Evolutionary conservation across 2,888 invertebrate species (phyloP).

Genomic region (Xestia rhomboidea): DNA sequence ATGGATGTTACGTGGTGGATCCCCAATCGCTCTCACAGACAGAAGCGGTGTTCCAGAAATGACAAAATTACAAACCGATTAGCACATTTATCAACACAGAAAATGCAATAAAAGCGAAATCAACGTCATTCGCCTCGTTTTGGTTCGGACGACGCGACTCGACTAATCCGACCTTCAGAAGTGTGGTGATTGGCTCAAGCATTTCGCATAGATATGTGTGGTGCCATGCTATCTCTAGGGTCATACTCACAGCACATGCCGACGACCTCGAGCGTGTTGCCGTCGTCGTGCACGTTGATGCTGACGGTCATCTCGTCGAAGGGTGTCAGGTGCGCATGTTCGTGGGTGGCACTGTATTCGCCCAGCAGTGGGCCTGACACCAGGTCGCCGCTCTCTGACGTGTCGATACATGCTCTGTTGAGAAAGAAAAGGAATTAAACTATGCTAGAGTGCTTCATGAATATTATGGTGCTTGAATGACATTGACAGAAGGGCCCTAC

Average conservation of each 20-base stretch:
- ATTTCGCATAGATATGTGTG: not conserved
- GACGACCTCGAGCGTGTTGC: constrained; percentile 97
- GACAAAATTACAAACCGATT: not conserved
- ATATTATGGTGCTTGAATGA: not conserved
- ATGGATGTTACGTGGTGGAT: not conserved
- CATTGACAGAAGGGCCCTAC: not conserved
- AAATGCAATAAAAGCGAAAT: not conserved
- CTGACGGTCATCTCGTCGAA: constrained; percentile 96
- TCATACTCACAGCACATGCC: constrained; percentile 96
- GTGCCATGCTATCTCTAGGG: not conserved
- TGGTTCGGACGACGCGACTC: not conserved
- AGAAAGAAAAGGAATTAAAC: not conserved
- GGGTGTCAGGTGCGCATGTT: constrained; percentile 94
- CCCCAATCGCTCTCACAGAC: not conserved
- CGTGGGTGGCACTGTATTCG: constrained; percentile 94
- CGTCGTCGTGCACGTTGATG: constrained; percentile 97
- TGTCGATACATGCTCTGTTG: constrained; percentile 95
- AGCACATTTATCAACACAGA: not conserved
- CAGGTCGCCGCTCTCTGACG: constrained; percentile 95
- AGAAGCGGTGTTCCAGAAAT: not conserved
- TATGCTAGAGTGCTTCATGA: not conserved
- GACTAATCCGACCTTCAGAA: not conserved
- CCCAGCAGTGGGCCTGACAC: constrained; percentile 94
- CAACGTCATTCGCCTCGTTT: not conserved
- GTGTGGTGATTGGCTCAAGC: not conserved